Percentiles rank a stretch among this genome's conserved stretches.
These are phyloP conservation scores for Montipora capricornis DNA, from an alignment of 64 coral and sea anemone species.

Conservation along the genomic window DNA sequence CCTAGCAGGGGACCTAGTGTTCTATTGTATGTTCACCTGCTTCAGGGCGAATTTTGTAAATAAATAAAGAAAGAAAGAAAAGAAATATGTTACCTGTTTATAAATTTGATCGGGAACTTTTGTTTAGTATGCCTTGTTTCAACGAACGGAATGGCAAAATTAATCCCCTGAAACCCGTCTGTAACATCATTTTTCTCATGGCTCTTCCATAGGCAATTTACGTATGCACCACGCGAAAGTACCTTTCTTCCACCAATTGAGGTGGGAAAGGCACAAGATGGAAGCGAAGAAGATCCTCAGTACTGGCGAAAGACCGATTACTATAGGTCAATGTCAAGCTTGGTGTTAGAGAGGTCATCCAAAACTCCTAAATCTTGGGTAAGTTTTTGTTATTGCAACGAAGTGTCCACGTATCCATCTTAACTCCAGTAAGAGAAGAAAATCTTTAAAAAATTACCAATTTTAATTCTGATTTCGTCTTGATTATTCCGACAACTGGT, in stretches of 20 bases:
- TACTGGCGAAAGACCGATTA: slow-evolving; percentile 77
- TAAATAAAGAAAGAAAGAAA: too few relatives aligned
- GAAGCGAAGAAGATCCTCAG: slow-evolving; percentile 55
- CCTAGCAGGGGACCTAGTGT: too few relatives aligned
- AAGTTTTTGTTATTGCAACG: not conserved
- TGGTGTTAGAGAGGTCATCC: slow-evolving; percentile 71
- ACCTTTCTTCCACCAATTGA: slow-evolving; percentile 60
- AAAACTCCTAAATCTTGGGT: slow-evolving; percentile 79
- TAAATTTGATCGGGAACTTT: too few relatives aligned
- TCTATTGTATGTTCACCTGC: too few relatives aligned
- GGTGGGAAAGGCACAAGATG: slow-evolving; percentile 7
- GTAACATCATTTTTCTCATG: not conserved
- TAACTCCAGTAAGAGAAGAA: too few relatives aligned
- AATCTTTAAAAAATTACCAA: too few relatives aligned
- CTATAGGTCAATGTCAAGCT: slow-evolving; percentile 79
- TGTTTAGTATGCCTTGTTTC: too few relatives aligned
- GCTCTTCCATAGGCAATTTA: not conserved
- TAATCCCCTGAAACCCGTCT: too few relatives aligned
- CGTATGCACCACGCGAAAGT: not conserved
- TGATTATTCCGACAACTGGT: not conserved
- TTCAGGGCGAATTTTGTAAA: too few relatives aligned
- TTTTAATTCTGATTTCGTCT: not conserved
- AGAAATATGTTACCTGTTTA: too few relatives aligned
- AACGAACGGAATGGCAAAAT: too few relatives aligned
- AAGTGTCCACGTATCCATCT: too few relatives aligned